Base-by-base conservation (phyloP, 2,113 vertebrate genomes). In the Seriola rivoliana region DNA sequence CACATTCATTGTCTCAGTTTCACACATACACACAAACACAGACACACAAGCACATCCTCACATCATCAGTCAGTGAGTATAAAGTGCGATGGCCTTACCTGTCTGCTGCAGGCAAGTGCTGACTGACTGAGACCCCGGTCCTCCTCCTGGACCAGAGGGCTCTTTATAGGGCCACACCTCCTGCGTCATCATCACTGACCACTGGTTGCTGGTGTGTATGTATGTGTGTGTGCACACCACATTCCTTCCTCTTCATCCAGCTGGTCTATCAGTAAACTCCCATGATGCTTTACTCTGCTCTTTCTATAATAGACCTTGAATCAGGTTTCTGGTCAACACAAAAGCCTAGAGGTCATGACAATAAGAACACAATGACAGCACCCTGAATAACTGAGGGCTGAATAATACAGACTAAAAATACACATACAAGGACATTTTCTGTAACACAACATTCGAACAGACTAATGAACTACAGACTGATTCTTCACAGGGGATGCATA, bases 61-160 rank as follows among this genome's bases (percentile, higher is more conserved):
- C 23, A 42, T 59, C 3, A 29, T 7, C 11, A 29, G 46, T 21
- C 58, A 60, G n/a, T n/a, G 36, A 9, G 54, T 23, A 21, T 71
- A 25, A 71, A 65, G 11, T 71, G 34, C 5, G 44, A 66, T 71
- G 54, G 17, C 29, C 83, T 72, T 85, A 85, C 83, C 84, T 80
- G 16, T 55, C 29, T 44, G 67, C n/a, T 74, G 82, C 29, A 58
- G 13, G 40, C 38, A 0, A 40, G 63, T 0, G 25, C 54, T 67
- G 54, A 25, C 54, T 67, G 54, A 80, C 44, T 21, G 60, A 55
- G 50, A 71, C 21, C 16, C 50, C 23, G 10, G 40, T 48, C 8
- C 29, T 5, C 0, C 29, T 46, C 12, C 42, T 36, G 8, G 12
- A 19, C 8, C 46, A 44, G 10, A 32, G 38, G 9, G 32, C 38